Base-by-base conservation (phyloP, 2,888 invertebrate species). In the Trileptium ribeirensis region DNA sequence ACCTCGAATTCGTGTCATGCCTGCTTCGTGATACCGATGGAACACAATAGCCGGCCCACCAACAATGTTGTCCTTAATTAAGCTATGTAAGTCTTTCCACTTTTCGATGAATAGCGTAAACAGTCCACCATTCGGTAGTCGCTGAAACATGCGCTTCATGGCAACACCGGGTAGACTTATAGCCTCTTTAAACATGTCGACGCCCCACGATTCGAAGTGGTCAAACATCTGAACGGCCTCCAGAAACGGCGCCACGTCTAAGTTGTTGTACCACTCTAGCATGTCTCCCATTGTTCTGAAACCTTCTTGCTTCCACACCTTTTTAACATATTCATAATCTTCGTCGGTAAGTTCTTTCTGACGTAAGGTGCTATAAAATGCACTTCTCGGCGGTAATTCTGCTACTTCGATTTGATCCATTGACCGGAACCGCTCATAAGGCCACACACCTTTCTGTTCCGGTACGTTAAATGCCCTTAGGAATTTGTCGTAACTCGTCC, bases 11-110 rank as follows among this genome's bases (percentile, higher is more conserved):
- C 8, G 8, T 36, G 74, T 70, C 31, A 19, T 36, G n/a, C 31
- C 74, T 8, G 31, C 74, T 31, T 70, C 74, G n/a, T 70, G 82
- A 40, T 70, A 70, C 37, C 74, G 74, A 70, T 70, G 74, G 74
- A 70, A 70, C 8, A 70, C 74, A 31, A 70, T 70, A n/a, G 74
- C 8, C n/a, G 74, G 74, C 8, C 74, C 74, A 15, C 74, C 74
- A 70, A 70, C 74, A 15, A 70, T 70, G 31, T 70, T 70, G 74
- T 70, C n/a, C n/a, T 70, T 70, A 31, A 70, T 70, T 36, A 31
- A 15, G 8, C n/a, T 8, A 36, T 31, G 74, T 15, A 70, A 15
- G 8, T 31, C 34, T 31, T 70, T 34, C 8, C 8, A 34, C 74
- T 31, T 8, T 36, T 70, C 34, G 37, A 15, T 70, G 19, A 31